Percentiles rank a stretch among this genome's conserved stretches.
phyloP scores from a whole-genome alignment of 2,113 vertebrate genomes.

The Dromas ardeola region DNA sequence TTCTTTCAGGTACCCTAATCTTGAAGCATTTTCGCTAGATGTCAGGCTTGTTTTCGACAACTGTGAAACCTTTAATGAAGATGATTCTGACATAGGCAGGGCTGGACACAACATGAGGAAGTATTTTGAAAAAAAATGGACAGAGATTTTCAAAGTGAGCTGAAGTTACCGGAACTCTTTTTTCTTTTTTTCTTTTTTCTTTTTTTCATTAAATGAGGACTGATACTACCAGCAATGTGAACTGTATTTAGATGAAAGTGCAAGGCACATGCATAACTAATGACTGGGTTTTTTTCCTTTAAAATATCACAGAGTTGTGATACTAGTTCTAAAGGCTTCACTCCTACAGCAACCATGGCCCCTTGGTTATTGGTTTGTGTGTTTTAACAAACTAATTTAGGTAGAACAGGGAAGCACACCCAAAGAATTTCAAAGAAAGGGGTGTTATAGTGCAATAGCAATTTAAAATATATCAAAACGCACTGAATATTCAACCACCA shows the following conservation, averaged over 20 bases:
- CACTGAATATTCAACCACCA: slow-evolving; percentile 98
- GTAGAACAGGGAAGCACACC: slow-evolving; percentile 94
- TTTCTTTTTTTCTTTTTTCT: neutral
- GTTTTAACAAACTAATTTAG: slow-evolving; percentile 87
- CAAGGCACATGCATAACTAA: slow-evolving; percentile 73
- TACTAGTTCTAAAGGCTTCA: slow-evolving; percentile 77
- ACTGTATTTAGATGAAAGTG: slow-evolving; percentile 77
- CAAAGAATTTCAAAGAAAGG: slow-evolving; percentile 93
- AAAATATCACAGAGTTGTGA: slow-evolving; percentile 71
- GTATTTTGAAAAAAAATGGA: slow-evolving; percentile 99
- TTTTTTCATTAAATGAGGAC: slow-evolving; percentile 66
- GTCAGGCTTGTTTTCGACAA: slow-evolving; percentile 99
- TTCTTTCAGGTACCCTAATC: slow-evolving; percentile 89
- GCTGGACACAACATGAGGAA: slow-evolving; percentile 98
- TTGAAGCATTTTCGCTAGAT: slow-evolving; percentile 96
- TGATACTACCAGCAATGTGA: slow-evolving; percentile 82
- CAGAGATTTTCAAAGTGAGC: slow-evolving; percentile 95
- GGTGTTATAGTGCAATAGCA: slow-evolving; percentile 99
- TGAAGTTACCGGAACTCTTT: slow-evolving; percentile 76
- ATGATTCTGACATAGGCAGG: slow-evolving; percentile 97
- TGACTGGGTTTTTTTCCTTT: slow-evolving; percentile 70
- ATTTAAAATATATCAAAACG: slow-evolving; percentile 92
- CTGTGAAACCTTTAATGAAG: slow-evolving; percentile 99
- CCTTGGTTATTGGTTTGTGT: slow-evolving; percentile 82
- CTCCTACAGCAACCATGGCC: slow-evolving; percentile 80